Percentiles rank a stretch among this genome's conserved stretches.
Evolutionary conservation across 2,797 vertebrate species (phyloP).

Genomic region (Sebastiscus tertius): DNA sequence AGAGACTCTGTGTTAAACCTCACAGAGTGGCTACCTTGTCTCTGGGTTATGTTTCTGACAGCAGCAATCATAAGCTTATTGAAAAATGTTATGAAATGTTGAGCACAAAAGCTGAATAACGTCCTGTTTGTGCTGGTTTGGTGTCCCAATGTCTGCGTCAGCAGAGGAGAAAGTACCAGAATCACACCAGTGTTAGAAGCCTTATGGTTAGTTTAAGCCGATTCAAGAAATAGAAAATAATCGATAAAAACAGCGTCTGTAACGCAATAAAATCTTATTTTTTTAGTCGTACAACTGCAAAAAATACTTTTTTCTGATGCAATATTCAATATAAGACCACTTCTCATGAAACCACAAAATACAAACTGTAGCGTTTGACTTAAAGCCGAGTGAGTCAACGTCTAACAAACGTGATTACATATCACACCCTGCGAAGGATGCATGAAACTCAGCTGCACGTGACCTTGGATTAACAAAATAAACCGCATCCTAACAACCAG

Average conservation of each 20-base stretch:
- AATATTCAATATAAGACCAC: neutral
- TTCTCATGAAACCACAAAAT: neutral
- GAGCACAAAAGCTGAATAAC: slow-evolving; percentile 7
- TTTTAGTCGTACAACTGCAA: neutral
- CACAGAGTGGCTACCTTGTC: slow-evolving; percentile 36
- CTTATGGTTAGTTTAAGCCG: neutral
- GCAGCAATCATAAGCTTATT: slow-evolving; percentile 32
- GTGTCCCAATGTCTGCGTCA: neutral
- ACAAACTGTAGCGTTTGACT: neutral
- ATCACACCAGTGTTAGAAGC: neutral
- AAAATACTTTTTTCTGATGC: neutral
- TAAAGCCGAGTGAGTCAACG: neutral
- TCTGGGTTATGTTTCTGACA: slow-evolving; percentile 23
- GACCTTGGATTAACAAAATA: neutral
- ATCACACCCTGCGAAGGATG: neutral
- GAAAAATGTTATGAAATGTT: slow-evolving; percentile 29
- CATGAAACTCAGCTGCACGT: neutral
- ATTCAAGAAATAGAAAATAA: neutral
- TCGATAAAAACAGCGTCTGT: accelerated
- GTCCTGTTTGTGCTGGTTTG: neutral
- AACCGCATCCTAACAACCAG: neutral
- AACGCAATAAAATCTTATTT: neutral
- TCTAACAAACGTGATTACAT: neutral
- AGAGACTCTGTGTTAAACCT: slow-evolving; percentile 48
- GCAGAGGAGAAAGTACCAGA: neutral